These are phyloP conservation scores for Momotus momota DNA, from an alignment of 2,797 vertebrate species.

Conservation along the genomic window DNA sequence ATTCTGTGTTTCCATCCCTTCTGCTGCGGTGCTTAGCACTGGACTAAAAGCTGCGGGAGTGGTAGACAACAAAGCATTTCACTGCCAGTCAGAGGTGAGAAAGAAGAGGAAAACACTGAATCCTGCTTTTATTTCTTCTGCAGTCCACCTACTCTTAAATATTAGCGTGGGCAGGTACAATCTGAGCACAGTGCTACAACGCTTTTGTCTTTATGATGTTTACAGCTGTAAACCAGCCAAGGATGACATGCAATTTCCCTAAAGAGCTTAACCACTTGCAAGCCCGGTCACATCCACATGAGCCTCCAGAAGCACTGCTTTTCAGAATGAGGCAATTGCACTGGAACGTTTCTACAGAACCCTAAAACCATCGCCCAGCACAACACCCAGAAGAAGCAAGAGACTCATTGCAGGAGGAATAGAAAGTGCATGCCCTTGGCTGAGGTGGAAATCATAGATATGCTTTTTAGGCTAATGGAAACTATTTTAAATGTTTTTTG, in stretches of 20 bases:
- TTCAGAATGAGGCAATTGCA: background rate
- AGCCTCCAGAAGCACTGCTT: background rate
- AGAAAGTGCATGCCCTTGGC: background rate
- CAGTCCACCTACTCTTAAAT: background rate
- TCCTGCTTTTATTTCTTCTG: background rate
- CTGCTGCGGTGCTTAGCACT: background rate
- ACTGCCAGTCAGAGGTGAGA: background rate
- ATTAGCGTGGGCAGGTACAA: background rate
- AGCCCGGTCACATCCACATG: slow-evolving; percentile 10
- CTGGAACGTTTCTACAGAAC: background rate
- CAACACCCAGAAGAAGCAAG: background rate
- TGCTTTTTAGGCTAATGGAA: background rate
- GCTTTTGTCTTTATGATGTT: background rate
- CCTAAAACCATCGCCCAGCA: background rate
- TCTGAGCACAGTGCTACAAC: background rate
- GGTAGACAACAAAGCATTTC: background rate
- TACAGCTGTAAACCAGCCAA: slow-evolving; percentile 34
- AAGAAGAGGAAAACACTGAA: background rate
- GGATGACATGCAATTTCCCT: slow-evolving; percentile 23
- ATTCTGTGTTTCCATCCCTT: background rate
- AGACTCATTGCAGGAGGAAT: background rate
- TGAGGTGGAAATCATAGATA: background rate
- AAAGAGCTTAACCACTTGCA: slow-evolving; percentile 7
- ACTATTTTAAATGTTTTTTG: background rate
- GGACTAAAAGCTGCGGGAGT: background rate